phyloP scores from a whole-genome alignment of 2,797 vertebrate species.

The Taenioides sp. region DNA sequence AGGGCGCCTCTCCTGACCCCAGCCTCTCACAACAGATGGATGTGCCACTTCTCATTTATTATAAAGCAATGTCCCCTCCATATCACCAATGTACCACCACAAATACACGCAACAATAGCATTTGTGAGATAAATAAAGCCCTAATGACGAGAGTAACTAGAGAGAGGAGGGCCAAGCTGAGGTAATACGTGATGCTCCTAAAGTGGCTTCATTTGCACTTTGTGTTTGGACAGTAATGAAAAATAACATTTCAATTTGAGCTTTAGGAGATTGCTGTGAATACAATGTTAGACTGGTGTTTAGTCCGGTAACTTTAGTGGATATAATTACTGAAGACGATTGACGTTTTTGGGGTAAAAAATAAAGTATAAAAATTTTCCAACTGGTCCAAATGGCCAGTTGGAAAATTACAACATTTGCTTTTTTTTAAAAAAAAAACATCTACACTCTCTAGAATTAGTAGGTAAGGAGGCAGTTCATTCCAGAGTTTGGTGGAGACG shows the following conservation, averaged over 20 bases:
- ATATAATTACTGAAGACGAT: too few species aligned
- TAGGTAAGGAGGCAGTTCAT: too few species aligned
- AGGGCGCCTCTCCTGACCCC: slow-evolving; percentile 64
- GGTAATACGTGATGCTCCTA: slow-evolving; percentile 65
- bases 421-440: too few species aligned
- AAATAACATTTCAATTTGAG: slow-evolving; percentile 68
- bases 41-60: slow-evolving; percentile 69
- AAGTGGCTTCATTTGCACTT: slow-evolving; percentile 37
- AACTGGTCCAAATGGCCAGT: too few species aligned
- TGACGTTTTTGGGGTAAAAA: too few species aligned
- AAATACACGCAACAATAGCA: slow-evolving; percentile 46
- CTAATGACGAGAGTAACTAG: slow-evolving; percentile 55
- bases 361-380: too few species aligned
- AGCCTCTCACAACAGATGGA: slow-evolving; percentile 65
- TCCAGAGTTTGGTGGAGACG: too few species aligned
- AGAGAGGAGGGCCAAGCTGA: slow-evolving; percentile 25
- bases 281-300: slow-evolving; percentile 31
- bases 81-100: slow-evolving; percentile 25
- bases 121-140: slow-evolving; percentile 57
- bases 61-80: slow-evolving; percentile 48
- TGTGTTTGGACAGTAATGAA: slow-evolving; percentile 50
- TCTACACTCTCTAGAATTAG: too few species aligned
- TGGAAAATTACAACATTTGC: too few species aligned
- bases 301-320: neutral
- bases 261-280: slow-evolving; percentile 26